Percentiles rank a stretch among this genome's conserved stretches.
These are phyloP conservation scores for Theretra japonica DNA, from an alignment of 2,888 invertebrate genomes.

Conservation along the genomic window DNA sequence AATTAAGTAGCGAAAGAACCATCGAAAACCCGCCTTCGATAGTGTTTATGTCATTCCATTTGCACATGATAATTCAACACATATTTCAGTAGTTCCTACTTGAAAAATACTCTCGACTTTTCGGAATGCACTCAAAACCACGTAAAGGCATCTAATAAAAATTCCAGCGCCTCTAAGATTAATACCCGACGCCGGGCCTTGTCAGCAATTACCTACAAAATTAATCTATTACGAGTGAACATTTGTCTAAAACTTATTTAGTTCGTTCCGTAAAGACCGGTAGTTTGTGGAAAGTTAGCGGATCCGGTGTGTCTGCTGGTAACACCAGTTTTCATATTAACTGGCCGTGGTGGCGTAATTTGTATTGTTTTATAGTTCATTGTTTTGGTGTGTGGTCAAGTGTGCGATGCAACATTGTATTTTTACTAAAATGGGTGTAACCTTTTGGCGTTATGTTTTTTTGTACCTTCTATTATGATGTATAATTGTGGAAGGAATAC, in stretches of 20 bases:
- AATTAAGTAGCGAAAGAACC: no score
- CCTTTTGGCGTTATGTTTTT: no score
- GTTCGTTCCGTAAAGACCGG: slow-evolving; percentile 3
- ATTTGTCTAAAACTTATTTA: slow-evolving; percentile 21
- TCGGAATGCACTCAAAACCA: not conserved
- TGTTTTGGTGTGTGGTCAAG: not conserved
- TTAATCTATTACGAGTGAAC: slow-evolving; percentile 7
- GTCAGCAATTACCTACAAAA: slow-evolving; percentile 6
- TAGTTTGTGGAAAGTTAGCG: not conserved
- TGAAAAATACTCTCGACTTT: not conserved
- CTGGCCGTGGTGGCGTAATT: not conserved
- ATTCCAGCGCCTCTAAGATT: slow-evolving; percentile 10
- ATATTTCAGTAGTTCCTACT: not conserved
- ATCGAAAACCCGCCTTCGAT: no score
- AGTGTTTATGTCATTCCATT: not conserved
- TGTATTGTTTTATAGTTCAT: not conserved
- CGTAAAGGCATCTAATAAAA: slow-evolving; percentile 12
- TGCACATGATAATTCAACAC: not conserved
- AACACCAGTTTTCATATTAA: slow-evolving; percentile 6
- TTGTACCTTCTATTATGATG: no score
- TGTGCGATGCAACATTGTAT: no score
- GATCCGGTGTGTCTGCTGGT: slow-evolving; percentile 2
- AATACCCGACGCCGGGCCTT: not conserved
- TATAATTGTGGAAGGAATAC: no score
- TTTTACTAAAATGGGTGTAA: no score